A percentile compares a stretch with the other conserved stretches of the same genome.
Conservation (phyloP, 2,888 invertebrate genomes). For the Acheta domesticus region DNA sequence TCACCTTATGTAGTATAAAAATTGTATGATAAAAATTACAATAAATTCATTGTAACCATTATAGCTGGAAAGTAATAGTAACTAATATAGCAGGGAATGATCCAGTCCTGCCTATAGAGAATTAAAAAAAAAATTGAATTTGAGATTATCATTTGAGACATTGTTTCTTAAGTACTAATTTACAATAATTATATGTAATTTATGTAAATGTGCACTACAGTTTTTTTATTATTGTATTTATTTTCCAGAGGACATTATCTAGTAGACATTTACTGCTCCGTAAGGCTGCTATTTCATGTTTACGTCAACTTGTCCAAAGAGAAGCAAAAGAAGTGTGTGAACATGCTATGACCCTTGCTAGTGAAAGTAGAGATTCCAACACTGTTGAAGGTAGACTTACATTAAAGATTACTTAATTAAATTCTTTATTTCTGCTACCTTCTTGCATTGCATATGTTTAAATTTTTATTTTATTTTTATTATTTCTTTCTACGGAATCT, state of each 20-base stretch:
- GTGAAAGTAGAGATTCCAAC: conserved; percentile 58
- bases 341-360: conserved; percentile 73
- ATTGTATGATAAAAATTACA: too few relatives aligned
- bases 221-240: conserved; percentile 18
- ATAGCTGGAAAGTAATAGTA: too few relatives aligned
- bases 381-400: conserved; percentile 48
- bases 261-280: conserved; percentile 87
- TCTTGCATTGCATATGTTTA: background rate
- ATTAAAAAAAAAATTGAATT: too few relatives aligned
- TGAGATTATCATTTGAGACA: too few relatives aligned
- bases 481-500: background rate
- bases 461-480: background rate
- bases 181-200: too few relatives aligned
- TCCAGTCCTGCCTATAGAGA: too few relatives aligned
- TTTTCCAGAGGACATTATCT: conserved; percentile 71
- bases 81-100: too few relatives aligned
- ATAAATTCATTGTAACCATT: too few relatives aligned
- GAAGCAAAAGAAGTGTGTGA: conserved; percentile 96
- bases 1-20: too few relatives aligned
- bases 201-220: too few relatives aligned
- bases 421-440: background rate
- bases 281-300: conserved; percentile 90
- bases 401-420: background rate
- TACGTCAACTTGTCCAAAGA: conserved; percentile 91
- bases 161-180: too few relatives aligned